Base-by-base conservation (phyloP, 1,140 invertebrate genomes). In the Lepidostoma basale region DNA sequence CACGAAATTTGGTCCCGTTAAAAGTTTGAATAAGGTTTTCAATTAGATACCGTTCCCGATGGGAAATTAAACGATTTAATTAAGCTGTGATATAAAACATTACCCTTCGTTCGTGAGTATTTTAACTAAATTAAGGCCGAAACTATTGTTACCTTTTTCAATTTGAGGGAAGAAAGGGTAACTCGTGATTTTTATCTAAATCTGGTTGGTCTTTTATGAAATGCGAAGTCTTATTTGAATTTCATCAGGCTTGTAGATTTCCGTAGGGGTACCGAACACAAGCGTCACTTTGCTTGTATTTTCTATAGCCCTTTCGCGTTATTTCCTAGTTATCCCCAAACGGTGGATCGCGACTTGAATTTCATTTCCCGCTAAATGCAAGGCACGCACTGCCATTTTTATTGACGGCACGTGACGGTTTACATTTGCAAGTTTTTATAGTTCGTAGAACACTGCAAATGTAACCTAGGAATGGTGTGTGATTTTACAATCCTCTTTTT, bases 301-400 rank as follows among this genome's bases (percentile, higher is more conserved):
- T n/a, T n/a, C 23, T 28, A 28, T 52, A 52, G 22, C n/a, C 9
- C 49, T 33, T n/a, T n/a, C n/a, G n/a, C 49, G 26, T 28, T 30
- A 30, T 23, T 54, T 54, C 26, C 12, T 28, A 54, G 44, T 47
- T 47, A 23, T 20, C 8, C 20, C 44, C 20, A n/a, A 28, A 28
- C 1, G 14, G 49, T 54, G 49, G n/a, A 28, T 54, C 25, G 25
- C n/a, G 14, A 26, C 26, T 33, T 28, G 44, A 28, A 54, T 49
- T 47, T 49, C 14, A 26, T 20, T 25, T 10, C 26, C 20, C 14
- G 33, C 5, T 42, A 44, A 23, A 54, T 39, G 59, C 18, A 26
- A 18, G 18, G 36, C 67, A 59, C 67, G 67, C 67, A 69, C 52
- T 3, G 26, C 47, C 25, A 30, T 39, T 68, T 68, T 69, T 49